phyloP scores from a whole-genome alignment of 1,140 invertebrate species.

The Bombus waltoni region DNA sequence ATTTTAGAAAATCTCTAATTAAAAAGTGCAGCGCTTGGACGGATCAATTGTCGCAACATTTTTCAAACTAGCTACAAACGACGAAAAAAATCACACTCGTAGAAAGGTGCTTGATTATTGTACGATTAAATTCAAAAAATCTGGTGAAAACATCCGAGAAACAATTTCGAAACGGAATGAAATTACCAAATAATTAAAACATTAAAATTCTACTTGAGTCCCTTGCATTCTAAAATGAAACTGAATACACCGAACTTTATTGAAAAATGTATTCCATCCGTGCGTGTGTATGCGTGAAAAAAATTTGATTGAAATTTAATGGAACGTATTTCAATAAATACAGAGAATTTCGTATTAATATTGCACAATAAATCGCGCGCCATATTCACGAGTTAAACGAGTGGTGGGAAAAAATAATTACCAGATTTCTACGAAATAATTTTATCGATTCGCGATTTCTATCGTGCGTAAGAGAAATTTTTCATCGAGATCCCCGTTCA shows the following conservation, averaged over 20 bases:
- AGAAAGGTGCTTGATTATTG: no score
- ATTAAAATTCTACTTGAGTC: not conserved
- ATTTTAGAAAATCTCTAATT: no score
- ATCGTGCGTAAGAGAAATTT: not conserved
- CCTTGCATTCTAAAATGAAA: not conserved
- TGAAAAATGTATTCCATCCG: not conserved
- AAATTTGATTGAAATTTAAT: not conserved
- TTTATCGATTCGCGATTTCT: not conserved
- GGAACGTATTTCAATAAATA: not conserved
- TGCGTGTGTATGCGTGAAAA: not conserved
- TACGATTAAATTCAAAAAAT: no score
- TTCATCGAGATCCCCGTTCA: not conserved
- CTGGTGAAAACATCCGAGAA: not conserved
- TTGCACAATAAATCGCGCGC: not conserved
- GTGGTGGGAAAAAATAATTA: not conserved
- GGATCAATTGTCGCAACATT: no score
- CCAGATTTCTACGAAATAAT: not conserved
- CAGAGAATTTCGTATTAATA: not conserved
- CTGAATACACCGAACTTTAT: not conserved
- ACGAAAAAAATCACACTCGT: no score
- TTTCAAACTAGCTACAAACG: no score
- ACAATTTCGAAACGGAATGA: not conserved
- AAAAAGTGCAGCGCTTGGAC: no score
- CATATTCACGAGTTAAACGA: not conserved
- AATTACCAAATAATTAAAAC: not conserved